phyloP scores from a whole-genome alignment of 2,113 vertebrate genomes.

The Percopsis transmontana region DNA sequence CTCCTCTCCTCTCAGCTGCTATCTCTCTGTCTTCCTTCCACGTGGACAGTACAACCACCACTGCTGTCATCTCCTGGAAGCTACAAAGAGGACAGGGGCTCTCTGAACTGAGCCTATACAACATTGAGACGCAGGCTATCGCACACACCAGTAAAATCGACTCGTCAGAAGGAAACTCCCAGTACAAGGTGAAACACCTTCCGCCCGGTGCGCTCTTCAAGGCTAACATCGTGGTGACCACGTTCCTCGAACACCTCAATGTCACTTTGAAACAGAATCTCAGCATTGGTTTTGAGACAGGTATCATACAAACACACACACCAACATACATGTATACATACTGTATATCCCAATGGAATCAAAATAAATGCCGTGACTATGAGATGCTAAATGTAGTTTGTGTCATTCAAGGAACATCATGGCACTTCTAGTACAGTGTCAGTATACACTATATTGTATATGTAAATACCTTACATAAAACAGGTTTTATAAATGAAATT shows the following conservation, averaged over 20 bases:
- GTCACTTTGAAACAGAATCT: constrained; percentile 80
- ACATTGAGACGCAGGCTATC: constrained; percentile 39
- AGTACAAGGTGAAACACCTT: constrained; percentile 74
- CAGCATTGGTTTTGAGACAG: constrained; percentile 80
- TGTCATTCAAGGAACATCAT: too few species aligned
- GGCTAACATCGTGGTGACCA: constrained; percentile 76
- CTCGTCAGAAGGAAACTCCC: constrained; percentile 34
- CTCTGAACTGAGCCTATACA: constrained; percentile 42
- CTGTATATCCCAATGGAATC: not conserved
- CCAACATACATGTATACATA: not conserved
- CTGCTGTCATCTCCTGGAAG: constrained; percentile 80
- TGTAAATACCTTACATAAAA: too few species aligned
- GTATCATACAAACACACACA: constrained; percentile 58
- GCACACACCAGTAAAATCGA: constrained; percentile 30
- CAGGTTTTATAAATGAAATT: too few species aligned
- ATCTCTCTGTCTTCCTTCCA: constrained; percentile 54
- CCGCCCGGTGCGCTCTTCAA: constrained; percentile 74
- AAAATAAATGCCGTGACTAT: too few species aligned
- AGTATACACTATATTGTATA: too few species aligned
- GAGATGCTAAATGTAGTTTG: too few species aligned
- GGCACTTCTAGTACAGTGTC: too few species aligned
- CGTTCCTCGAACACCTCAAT: constrained; percentile 58
- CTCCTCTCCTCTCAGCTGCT: constrained; percentile 52
- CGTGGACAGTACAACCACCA: constrained; percentile 73
- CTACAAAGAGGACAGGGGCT: constrained; percentile 38